Evolutionary conservation across 2,888 invertebrate species (phyloP).

Genomic region (Lycocerus yunnanus): DNA sequence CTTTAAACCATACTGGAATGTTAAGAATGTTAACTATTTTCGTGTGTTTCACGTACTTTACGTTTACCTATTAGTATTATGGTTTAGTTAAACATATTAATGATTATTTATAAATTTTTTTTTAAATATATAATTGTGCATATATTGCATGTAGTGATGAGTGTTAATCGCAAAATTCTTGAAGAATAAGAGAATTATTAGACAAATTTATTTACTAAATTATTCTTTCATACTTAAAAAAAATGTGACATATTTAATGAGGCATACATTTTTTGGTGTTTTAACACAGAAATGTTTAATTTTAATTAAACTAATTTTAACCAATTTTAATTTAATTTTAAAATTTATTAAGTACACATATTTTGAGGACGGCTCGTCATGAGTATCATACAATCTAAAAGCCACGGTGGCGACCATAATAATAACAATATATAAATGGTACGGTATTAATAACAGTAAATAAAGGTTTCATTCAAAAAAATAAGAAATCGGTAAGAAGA

Average conservation of each 20-base stretch:
- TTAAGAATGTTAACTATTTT: slow-evolving; percentile 49
- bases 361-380: slow-evolving; percentile 1
- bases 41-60: slow-evolving; percentile 25
- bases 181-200: background rate
- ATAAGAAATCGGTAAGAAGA: background rate
- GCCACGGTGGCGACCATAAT: slow-evolving; percentile 50
- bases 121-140: background rate
- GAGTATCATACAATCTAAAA: slow-evolving; percentile 30
- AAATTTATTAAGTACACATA: background rate
- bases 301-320: too few relatives aligned
- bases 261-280: background rate
- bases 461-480: slow-evolving; percentile 32
- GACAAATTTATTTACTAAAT: background rate
- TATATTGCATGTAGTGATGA: background rate
- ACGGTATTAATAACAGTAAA: slow-evolving; percentile 28
- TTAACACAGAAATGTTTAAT: too few relatives aligned
- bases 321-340: too few relatives aligned
- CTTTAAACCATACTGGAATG: slow-evolving; percentile 51
- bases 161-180: background rate
- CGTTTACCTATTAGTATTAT: slow-evolving; percentile 17
- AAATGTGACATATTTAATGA: background rate
- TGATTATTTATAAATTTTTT: slow-evolving; percentile 9
- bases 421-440: slow-evolving; percentile 20
- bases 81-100: slow-evolving; percentile 16
- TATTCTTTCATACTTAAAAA: background rate